Evolutionary conservation across 2,888 invertebrate genomes (phyloP).

Genomic region (Chironomus tentans): DNA sequence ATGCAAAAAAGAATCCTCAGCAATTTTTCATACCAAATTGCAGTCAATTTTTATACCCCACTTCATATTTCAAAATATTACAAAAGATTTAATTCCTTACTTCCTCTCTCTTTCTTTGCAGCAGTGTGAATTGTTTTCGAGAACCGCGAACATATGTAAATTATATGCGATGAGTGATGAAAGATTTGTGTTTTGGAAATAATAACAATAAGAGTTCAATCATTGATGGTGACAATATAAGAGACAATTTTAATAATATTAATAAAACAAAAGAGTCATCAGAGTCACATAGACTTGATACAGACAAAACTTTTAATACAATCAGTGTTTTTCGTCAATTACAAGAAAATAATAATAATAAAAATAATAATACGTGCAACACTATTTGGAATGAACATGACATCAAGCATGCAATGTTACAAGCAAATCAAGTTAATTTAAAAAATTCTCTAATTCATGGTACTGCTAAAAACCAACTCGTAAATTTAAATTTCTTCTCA

Average conservation of each 20-base stretch:
- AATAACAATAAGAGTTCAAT: background rate
- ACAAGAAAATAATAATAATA: background rate
- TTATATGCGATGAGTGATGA: background rate
- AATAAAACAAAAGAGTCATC: background rate
- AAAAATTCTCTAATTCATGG: constrained; percentile 11
- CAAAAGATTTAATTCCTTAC: too few species aligned
- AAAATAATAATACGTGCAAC: constrained; percentile 2
- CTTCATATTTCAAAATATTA: too few species aligned
- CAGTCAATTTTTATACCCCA: too few species aligned
- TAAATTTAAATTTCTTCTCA: background rate
- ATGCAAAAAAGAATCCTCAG: too few species aligned
- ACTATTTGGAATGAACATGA: constrained; percentile 22
- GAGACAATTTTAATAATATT: background rate
- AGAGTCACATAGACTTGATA: background rate
- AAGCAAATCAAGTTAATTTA: constrained; percentile 25
- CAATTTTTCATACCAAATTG: too few species aligned
- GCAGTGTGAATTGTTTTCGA: too few species aligned
- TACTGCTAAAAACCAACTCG: constrained; percentile 15
- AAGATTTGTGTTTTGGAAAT: background rate
- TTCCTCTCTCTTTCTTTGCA: too few species aligned
- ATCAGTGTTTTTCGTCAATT: background rate
- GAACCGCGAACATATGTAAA: too few species aligned
- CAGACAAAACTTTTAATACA: too few species aligned
- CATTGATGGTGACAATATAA: background rate
- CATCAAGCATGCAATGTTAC: constrained; percentile 23